Base-by-base conservation (phyloP, 2,113 vertebrate species). In the Xiphophorus maculatus region DNA sequence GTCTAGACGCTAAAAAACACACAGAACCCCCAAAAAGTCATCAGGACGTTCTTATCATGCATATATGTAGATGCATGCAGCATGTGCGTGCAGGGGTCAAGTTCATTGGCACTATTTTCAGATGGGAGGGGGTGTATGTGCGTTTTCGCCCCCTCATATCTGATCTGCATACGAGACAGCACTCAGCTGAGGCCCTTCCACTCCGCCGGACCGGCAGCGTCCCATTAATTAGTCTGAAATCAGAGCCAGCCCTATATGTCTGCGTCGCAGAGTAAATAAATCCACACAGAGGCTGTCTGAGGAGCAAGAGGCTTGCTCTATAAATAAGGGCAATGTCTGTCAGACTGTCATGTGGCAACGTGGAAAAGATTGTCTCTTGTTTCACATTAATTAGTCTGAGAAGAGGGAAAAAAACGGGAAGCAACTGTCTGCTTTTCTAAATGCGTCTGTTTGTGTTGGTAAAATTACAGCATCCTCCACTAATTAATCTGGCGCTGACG, bases 171-270 rank as follows among this genome's bases (percentile, higher is more conserved):
- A 87, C 8, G 54, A 76, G 77, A 67, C 73, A 13, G 68, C 22
- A 58, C 68, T 84, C 44, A 87, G 74, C 84, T 73, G 84, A 84
- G 85, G 72, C 84, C 84, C 71, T 67, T 15, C 69, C 44, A 33
- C 68, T 77, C 81, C 72, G 69, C 3, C 29, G 51, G 44, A 71
- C 72, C 69, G 64, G 68, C 68, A 74, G 81, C 76, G 83, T 84
- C 76, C 81, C 78, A 84, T 88, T 92, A 92, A 92, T 92, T 83
- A 88, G 91, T 90, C 89, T 90, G 82, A 88, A 89, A 82, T 82
- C 61, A 72, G 65, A 78, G 71, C 62, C 1, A 70, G 42, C 44
- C 62, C 66, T 74, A 35, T 78, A 65, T 70, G 82, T 88, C 76
- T 84, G 88, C 82, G 76, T 81, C n/a, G 40, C 81, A 8, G 48